Conservation (phyloP, 2,888 invertebrate species). For the Cremastobaeus sp. region DNA sequence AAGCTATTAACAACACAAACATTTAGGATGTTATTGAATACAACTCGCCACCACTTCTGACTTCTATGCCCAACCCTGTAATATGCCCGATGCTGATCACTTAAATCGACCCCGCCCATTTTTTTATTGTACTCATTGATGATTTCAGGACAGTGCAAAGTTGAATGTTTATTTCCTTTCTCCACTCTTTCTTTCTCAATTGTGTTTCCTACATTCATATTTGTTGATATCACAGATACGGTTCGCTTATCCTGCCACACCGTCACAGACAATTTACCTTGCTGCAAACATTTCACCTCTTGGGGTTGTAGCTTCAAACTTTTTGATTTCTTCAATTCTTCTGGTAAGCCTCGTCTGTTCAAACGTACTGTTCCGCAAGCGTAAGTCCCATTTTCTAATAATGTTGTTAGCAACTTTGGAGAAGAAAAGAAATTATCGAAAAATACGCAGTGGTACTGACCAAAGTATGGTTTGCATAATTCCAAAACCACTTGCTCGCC, state of each 20-base stretch:
- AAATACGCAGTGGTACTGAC: background rate
- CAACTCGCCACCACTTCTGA: background rate
- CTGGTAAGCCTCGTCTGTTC: background rate
- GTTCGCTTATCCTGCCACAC: background rate
- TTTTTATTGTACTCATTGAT: too few relatives aligned
- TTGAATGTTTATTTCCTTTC: background rate
- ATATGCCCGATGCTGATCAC: background rate
- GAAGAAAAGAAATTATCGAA: background rate
- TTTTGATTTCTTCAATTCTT: background rate
- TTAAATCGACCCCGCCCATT: background rate
- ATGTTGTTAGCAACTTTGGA: background rate
- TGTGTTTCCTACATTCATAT: background rate
- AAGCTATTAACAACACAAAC: background rate
- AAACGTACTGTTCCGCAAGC: background rate
- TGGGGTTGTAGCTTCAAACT: background rate
- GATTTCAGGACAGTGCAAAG: background rate
- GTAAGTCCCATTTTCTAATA: background rate
- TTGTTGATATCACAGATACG: too few relatives aligned
- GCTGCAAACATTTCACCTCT: background rate
- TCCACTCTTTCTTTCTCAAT: background rate
- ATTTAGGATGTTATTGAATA: background rate
- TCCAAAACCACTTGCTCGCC: background rate
- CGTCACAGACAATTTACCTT: background rate
- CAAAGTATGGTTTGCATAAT: background rate
- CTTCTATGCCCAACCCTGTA: background rate